Evolutionary conservation across 1,140 invertebrate species (phyloP).

Genomic region (Elymnias hypermnestra): DNA sequence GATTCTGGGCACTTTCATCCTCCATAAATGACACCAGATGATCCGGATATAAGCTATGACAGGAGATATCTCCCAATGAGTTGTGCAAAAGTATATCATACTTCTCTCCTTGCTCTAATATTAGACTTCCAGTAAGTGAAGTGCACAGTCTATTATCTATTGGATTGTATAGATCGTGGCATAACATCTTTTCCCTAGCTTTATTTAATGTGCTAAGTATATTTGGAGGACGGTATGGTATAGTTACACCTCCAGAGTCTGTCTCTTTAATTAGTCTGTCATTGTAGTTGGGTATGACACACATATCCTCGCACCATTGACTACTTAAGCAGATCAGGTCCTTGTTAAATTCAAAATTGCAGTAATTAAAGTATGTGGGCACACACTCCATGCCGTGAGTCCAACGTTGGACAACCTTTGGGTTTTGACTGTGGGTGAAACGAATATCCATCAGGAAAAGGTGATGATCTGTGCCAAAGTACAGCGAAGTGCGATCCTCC

Average conservation of each 20-base stretch:
- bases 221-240: slow-evolving; percentile 54
- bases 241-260: slow-evolving; percentile 30
- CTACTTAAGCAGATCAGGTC: slow-evolving; percentile 51
- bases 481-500: slow-evolving; percentile 32
- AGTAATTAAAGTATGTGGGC: slow-evolving; percentile 45
- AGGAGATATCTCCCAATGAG: slow-evolving; percentile 53
- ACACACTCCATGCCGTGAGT: slow-evolving; percentile 54
- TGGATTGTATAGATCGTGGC: slow-evolving; percentile 43
- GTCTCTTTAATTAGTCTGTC: slow-evolving; percentile 27
- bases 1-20: slow-evolving; percentile 35
- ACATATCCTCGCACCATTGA: slow-evolving; percentile 64
- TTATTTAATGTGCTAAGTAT: slow-evolving; percentile 39
- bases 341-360: slow-evolving; percentile 41
- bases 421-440: slow-evolving; percentile 25
- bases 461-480: slow-evolving; percentile 56
- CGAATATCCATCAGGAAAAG: slow-evolving; percentile 54
- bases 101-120: slow-evolving; percentile 40
- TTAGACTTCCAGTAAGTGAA: slow-evolving; percentile 35
- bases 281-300: slow-evolving; percentile 43
- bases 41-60: slow-evolving; percentile 47
- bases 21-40: slow-evolving; percentile 44
- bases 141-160: slow-evolving; percentile 39
- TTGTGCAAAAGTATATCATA: slow-evolving; percentile 53
- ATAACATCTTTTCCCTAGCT: slow-evolving; percentile 41
- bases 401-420: slow-evolving; percentile 48